Percentiles rank a stretch among this genome's conserved stretches.
Conservation (phyloP, 1,140 invertebrate species). For the Drosophila serrata region DNA sequence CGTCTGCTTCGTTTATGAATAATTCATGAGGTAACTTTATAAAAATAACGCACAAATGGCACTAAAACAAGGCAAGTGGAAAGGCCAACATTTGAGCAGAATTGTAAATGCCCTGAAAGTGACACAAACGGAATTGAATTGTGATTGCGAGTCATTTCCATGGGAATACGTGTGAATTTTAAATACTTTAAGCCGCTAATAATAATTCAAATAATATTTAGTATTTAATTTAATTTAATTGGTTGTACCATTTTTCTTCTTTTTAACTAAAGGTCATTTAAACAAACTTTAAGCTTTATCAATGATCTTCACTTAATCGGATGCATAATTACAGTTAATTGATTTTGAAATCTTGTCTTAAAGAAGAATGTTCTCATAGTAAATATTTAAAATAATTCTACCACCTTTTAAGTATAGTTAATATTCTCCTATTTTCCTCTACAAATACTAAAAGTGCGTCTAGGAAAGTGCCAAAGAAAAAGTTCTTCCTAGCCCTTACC, state of each 20-base stretch:
- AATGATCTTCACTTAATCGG: too few species aligned
- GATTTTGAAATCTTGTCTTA: too few species aligned
- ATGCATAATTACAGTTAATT: too few species aligned
- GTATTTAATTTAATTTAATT: too few species aligned
- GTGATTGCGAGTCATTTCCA: slow-evolving; percentile 6
- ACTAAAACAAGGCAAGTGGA: slow-evolving; percentile 55
- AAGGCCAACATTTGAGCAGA: slow-evolving; percentile 40
- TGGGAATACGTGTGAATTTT: too few species aligned
- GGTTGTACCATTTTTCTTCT: too few species aligned
- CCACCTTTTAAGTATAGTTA: background rate
- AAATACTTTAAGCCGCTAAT: too few species aligned
- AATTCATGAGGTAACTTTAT: slow-evolving; percentile 71
- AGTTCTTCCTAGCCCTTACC: slow-evolving; percentile 4
- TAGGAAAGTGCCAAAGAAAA: slow-evolving; percentile 2
- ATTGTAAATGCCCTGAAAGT: slow-evolving; percentile 47
- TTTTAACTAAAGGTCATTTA: background rate
- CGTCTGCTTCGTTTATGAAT: slow-evolving; percentile 63
- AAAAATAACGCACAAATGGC: slow-evolving; percentile 62
- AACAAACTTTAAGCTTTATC: background rate
- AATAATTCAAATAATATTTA: too few species aligned
- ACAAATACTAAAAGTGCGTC: slow-evolving; percentile 2
- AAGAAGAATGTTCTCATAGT: too few species aligned
- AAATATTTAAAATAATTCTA: background rate
- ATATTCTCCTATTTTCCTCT: slow-evolving; percentile 4
- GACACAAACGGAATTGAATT: slow-evolving; percentile 15